Conservation (phyloP, 2,888 invertebrate genomes). For the Crematogaster levior region DNA sequence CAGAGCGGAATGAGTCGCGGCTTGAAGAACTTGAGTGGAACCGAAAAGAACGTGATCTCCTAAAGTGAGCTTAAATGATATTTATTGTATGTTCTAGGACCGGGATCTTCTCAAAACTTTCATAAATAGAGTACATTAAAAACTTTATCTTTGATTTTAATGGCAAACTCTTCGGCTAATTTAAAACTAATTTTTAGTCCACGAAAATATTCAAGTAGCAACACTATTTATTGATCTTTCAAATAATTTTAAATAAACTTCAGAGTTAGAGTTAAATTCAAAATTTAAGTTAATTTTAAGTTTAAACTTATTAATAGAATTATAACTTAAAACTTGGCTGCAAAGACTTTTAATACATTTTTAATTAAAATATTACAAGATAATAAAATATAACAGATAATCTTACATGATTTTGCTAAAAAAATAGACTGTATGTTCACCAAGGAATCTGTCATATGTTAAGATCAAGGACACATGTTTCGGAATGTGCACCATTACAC, state of each 20-base stretch:
- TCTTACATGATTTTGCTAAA: not conserved
- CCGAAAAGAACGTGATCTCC: not conserved
- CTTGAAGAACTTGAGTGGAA: not conserved
- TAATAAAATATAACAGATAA: not conserved
- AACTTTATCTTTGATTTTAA: not conserved
- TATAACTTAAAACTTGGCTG: not conserved
- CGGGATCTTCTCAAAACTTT: not conserved
- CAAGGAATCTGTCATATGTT: not conserved
- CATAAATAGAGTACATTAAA: not conserved
- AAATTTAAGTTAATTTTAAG: conserved; percentile 12
- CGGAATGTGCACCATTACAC: not conserved
- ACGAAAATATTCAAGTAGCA: not conserved
- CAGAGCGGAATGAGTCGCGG: not conserved
- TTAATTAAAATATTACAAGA: not conserved
- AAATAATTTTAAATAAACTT: conserved; percentile 23
- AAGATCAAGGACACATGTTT: not conserved
- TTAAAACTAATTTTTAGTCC: not conserved
- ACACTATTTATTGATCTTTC: not conserved
- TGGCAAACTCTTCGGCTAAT: not conserved
- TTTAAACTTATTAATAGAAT: not conserved
- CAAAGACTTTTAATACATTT: not conserved
- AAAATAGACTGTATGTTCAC: not conserved
- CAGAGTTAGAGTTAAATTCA: no score
- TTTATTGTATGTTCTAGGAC: not conserved
- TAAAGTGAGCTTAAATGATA: conserved; percentile 7